A percentile compares a stretch with the other conserved stretches of the same genome.
Conservation (phyloP, 2,888 invertebrate species). For the Melangyna quadrimaculata region DNA sequence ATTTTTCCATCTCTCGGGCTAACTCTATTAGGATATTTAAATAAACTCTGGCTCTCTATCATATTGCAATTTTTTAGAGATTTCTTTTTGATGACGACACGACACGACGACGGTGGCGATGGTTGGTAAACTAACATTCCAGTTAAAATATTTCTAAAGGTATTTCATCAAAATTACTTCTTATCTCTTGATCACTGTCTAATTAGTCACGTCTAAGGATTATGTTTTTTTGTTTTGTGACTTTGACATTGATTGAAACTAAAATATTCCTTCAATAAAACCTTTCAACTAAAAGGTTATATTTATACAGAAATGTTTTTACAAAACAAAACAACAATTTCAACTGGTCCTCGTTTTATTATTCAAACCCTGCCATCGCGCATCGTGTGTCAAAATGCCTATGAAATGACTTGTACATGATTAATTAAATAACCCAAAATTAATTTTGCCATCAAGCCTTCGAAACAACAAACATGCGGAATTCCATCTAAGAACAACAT, state of each 20-base stretch:
- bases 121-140: too few species aligned
- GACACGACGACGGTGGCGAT: too few species aligned
- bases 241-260: neutral
- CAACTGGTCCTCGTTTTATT: neutral
- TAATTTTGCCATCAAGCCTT: neutral
- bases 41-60: too few species aligned
- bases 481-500: conserved; percentile 15
- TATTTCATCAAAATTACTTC: neutral
- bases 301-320: too few species aligned
- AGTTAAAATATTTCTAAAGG: neutral
- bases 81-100: too few species aligned
- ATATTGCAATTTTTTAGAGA: too few species aligned
- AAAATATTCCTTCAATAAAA: neutral
- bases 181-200: neutral
- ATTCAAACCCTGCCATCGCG: neutral
- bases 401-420: conserved; percentile 15
- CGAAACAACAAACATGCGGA: neutral
- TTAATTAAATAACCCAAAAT: conserved; percentile 23
- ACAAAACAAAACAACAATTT: neutral
- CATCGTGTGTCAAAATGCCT: neutral
- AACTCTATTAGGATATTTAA: too few species aligned
- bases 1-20: too few species aligned
- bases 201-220: neutral
- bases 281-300: neutral
- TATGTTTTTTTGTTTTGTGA: neutral